phyloP scores from a whole-genome alignment of 2,888 invertebrate species.

The Idaea dimidiata region DNA sequence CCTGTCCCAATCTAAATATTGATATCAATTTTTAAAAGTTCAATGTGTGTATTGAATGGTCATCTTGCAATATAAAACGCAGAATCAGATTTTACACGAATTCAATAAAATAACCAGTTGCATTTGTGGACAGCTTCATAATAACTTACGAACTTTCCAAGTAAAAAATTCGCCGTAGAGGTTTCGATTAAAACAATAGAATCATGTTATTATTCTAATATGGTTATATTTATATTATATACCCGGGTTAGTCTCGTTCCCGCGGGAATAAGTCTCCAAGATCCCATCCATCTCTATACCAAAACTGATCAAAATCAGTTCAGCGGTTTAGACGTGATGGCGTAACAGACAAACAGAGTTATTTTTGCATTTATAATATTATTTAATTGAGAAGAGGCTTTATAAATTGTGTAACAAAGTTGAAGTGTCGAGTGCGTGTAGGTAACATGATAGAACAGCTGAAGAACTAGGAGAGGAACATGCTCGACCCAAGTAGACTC shows the following conservation, averaged over 20 bases:
- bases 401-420: conserved; percentile 7
- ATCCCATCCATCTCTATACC: too few species aligned
- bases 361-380: background rate
- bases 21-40: background rate
- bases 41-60: background rate
- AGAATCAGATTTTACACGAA: conserved; percentile 6
- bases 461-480: conserved; percentile 38
- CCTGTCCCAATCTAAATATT: background rate
- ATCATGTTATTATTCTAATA: background rate
- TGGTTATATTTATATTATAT: too few species aligned
- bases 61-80: conserved; percentile 4
- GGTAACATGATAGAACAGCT: conserved; percentile 32
- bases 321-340: too few species aligned
- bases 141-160: background rate
- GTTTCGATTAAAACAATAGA: background rate
- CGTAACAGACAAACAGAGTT: too few species aligned
- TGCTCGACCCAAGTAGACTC: conserved; percentile 52
- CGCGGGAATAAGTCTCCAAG: too few species aligned
- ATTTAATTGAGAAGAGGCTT: background rate
- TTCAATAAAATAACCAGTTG: conserved; percentile 2
- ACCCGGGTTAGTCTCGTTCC: too few species aligned
- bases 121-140: background rate
- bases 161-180: background rate
- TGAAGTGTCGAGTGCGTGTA: conserved; percentile 31
- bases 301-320: too few species aligned